A percentile compares a stretch with the other conserved stretches of the same genome.
These are phyloP conservation scores for Hippocampus comes DNA, from an alignment of 2,113 vertebrate species.

Conservation along the genomic window DNA sequence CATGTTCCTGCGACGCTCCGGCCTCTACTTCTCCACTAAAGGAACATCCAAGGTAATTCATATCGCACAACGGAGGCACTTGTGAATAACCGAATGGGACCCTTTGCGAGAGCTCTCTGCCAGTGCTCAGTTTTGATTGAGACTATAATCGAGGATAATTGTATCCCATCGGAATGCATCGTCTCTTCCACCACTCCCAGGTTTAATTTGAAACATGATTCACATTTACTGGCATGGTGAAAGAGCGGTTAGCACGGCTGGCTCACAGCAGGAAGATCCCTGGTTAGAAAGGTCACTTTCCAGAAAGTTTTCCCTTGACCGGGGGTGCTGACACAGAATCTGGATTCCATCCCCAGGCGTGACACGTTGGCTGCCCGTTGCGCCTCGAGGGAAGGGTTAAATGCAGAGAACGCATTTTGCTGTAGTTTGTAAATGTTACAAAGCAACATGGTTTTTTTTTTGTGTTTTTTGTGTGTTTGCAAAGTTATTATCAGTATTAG, in stretches of 20 bases:
- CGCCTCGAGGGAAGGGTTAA: neutral
- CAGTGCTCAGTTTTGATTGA: neutral
- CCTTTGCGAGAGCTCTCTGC: neutral
- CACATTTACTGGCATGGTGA: neutral
- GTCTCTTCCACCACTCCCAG: conserved; percentile 1
- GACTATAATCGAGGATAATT: neutral
- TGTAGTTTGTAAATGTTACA: neutral
- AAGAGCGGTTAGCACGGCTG: neutral
- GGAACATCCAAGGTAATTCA: conserved; percentile 88
- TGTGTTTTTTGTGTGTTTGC: no score
- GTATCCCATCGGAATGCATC: conserved; percentile 1
- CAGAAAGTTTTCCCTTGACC: conserved; percentile 1
- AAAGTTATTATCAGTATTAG: no score
- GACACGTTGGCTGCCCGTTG: neutral
- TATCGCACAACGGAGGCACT: neutral
- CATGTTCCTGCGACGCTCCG: conserved; percentile 89
- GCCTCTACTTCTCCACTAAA: conserved; percentile 95
- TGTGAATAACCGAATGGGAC: neutral
- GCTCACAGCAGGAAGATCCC: neutral
- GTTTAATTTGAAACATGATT: conserved; percentile 2
- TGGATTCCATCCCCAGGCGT: neutral
- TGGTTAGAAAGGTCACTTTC: neutral
- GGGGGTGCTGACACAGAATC: neutral
- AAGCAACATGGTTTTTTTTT: no score
- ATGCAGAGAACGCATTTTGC: neutral